Evolutionary conservation across 1,140 invertebrate species (phyloP), one percentile per base, ranked within the genome.

Genomic region (Saccostrea echinata): DNA sequence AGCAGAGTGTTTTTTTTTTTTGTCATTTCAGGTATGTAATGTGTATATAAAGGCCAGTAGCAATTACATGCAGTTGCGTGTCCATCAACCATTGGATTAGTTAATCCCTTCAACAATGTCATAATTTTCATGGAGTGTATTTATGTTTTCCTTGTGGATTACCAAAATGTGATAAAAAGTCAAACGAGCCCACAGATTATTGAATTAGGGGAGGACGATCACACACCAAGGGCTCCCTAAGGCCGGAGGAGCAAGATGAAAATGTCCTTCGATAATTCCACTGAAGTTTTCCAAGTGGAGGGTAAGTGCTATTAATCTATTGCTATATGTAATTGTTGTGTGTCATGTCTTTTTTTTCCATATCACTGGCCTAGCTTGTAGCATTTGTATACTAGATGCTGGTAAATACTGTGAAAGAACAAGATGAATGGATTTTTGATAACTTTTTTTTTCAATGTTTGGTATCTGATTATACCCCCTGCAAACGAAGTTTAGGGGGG

Each of bases 131-230:
- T 76, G 68, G 68, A 76, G 68, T 76, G 3, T 76, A 76, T 76
- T 76, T 76, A 76, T 76, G 68, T 76, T 76, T 76, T 76, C 68
- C 68, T 76, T 76, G 68, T 76, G 68, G 68, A 76, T 76, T 76
- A 76, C 68, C 68, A 76, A 76, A 71, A 76, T 76, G 68, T 76
- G 68, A 76, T 76, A 30, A 30, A 76, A 76, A 76, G 68, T 76
- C 11, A 76, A 76, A 76, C 24, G 68, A 30, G 68, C 27, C 27
- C 24, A 76, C 68, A 12, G 68, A 76, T 76, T 76, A 76, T 76
- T 76, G 68, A 76, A 76, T 76, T 76, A 76, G 27, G 27, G 33
- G 24, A 30, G 68, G 68, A 76, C 27, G 27, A 76, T 30, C 27
- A 76, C 68, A 76, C 27, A 76, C 24, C 27, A 11, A 76, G 30